These are phyloP conservation scores for Heterohyrax brucei DNA, from an alignment of 2,797 vertebrate species.

Conservation along the genomic window DNA sequence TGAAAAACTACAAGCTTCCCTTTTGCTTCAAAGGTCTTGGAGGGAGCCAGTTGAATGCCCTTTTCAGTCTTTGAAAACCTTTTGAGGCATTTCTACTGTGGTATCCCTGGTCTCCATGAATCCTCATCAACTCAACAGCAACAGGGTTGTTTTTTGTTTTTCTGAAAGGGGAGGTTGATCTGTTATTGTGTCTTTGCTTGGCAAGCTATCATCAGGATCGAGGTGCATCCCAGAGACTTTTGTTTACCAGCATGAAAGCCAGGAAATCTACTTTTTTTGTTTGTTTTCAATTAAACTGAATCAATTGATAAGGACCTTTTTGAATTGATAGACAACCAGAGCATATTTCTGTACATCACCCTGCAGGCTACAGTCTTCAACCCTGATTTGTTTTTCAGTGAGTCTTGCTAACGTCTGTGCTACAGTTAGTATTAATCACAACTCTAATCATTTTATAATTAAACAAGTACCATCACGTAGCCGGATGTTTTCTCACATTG, in stretches of 20 bases:
- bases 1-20: slow-evolving; percentile 1
- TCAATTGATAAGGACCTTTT: slow-evolving; percentile 77
- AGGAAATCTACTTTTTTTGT: slow-evolving; percentile 69
- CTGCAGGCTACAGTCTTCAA: slow-evolving; percentile 65
- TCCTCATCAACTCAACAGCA: no score
- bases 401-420: slow-evolving; percentile 37
- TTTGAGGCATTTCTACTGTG: no score
- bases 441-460: slow-evolving; percentile 79
- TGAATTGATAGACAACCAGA: slow-evolving; percentile 26
- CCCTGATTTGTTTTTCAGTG: slow-evolving; percentile 10
- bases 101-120: no score
- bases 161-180: no score
- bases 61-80: neutral
- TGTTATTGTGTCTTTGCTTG: neutral
- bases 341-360: slow-evolving; percentile 43
- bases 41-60: neutral
- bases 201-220: slow-evolving; percentile 60
- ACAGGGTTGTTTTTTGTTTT: no score
- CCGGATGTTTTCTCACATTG: slow-evolving; percentile 59
- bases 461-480: slow-evolving; percentile 9
- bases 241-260: slow-evolving; percentile 67
- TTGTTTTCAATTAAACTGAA: slow-evolving; percentile 59
- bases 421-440: slow-evolving; percentile 53
- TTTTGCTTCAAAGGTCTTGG: neutral
- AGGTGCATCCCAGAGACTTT: slow-evolving; percentile 65